A percentile compares a stretch with the other conserved stretches of the same genome.
Conservation (phyloP, 1,140 invertebrate species). For the Pomphorhynchus laevis region DNA sequence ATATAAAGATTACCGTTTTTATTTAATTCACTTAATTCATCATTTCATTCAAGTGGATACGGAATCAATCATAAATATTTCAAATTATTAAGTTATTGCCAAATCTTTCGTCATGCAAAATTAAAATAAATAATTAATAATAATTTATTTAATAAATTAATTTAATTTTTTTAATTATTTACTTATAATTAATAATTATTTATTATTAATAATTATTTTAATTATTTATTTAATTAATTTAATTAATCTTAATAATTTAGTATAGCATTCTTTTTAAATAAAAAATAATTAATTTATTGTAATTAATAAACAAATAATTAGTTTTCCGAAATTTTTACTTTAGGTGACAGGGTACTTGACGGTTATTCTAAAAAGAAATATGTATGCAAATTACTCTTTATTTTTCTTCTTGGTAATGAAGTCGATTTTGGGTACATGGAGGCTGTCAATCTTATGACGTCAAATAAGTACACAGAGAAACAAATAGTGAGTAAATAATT, state of each 20-base stretch:
- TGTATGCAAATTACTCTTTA: conserved; percentile 95
- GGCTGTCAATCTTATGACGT: conserved; percentile 93
- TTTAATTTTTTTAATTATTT: no score
- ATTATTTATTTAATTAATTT: not conserved
- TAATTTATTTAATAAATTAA: no score
- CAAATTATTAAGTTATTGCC: no score
- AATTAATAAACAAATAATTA: not conserved
- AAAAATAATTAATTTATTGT: not conserved
- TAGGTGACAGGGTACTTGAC: conserved; percentile 81
- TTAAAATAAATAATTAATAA: no score
- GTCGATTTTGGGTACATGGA: conserved; percentile 99
- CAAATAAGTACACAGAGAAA: conserved; percentile 99
- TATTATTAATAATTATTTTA: no score
- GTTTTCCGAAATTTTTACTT: conserved; percentile 10
- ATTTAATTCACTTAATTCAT: no score
- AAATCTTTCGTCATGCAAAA: no score
- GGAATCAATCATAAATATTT: no score
- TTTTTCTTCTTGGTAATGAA: conserved; percentile 86
- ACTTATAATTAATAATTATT: no score
- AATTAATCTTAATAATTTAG: not conserved
- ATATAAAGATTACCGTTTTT: no score
- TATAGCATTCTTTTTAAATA: conserved; percentile 1
- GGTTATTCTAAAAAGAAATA: conserved; percentile 99
- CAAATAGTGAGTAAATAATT: conserved; percentile 49
- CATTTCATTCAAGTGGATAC: no score